Conservation (phyloP, 2,888 invertebrate genomes). For the Acrocyrtus sp. region DNA sequence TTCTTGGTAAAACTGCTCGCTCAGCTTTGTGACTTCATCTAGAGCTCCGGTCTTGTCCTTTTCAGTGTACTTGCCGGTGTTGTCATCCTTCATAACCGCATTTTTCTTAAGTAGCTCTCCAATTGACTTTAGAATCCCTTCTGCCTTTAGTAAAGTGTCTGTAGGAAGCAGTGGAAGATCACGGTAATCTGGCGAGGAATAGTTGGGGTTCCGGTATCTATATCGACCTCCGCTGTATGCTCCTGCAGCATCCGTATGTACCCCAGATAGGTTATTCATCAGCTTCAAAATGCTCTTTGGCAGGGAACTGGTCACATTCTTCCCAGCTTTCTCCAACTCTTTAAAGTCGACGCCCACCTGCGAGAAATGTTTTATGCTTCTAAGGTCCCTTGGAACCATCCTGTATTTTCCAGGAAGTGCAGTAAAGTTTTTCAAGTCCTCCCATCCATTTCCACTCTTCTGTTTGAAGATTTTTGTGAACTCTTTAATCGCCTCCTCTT, state of each 20-base stretch:
- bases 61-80: conserved; percentile 29
- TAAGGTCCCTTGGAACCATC: conserved; percentile 66
- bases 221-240: neutral
- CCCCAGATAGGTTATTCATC: conserved; percentile 39
- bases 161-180: conserved; percentile 33
- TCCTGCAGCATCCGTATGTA: conserved; percentile 34
- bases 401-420: conserved; percentile 68
- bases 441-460: conserved; percentile 69
- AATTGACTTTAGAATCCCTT: conserved; percentile 66
- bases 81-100: conserved; percentile 26
- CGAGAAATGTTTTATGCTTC: conserved; percentile 63
- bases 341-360: conserved; percentile 65
- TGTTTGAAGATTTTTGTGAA: conserved; percentile 69
- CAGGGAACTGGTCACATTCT: conserved; percentile 62
- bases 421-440: conserved; percentile 64
- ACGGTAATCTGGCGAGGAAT: conserved; percentile 8
- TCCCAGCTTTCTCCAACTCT: conserved; percentile 65
- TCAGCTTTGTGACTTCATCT: conserved; percentile 66
- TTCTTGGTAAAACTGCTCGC: conserved; percentile 68
- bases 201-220: neutral
- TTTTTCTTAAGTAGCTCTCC: conserved; percentile 65
- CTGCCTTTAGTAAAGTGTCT: conserved; percentile 56
- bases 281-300: conserved; percentile 65
- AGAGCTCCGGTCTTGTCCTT: conserved; percentile 37
- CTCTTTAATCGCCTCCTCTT: conserved; percentile 68